Base-by-base conservation (phyloP, 2,113 vertebrate species). In the Cephalopterus ornatus region DNA sequence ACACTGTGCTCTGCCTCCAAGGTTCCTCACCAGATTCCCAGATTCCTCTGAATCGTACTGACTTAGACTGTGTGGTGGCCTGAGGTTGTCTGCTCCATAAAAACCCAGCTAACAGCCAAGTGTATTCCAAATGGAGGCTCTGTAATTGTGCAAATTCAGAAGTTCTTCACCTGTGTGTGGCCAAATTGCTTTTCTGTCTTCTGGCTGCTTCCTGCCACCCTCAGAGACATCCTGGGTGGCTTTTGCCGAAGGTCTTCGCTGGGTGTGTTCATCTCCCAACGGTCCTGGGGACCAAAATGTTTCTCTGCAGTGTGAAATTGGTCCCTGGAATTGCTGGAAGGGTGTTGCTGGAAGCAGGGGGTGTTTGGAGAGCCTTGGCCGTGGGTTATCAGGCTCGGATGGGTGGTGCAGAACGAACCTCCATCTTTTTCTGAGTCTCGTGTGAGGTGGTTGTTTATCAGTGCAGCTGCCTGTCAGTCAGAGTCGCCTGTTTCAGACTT, bases 371-470 rank as follows among this genome's bases (percentile, higher is more conserved):
- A 49, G 22, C 14, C 50, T 86, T 74, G 20, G 35, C n/a, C n/a
- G 1, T 65, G 71, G 30, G 33, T 67, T 78, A 23, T 28, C 7
- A 11, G 46, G 23, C 46, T 89, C 0, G 3, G 4, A 8, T 28
- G 24, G 19, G 37, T 66, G 46, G 17, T 41, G 8, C 22, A 47
- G 52, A 42, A 18, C 16, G 27, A 53, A 37, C 19, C 18, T 84
- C 14, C 1, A 0, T 41, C 61, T 50, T 59, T 42, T 59, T 17
- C 23, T 27, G 26, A 71, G 16, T 21, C 30, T 91, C 5, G 0
- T 30, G 18, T 52, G 58, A 53, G 23, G 65, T 73, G 1, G 3
- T 70, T 84, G 35, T 59, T 63, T 73, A 59, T 58, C 55, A 21
- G 6, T 41, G 46, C 80, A 77, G 41, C 33, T 80, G 19, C 14